phyloP scores from a whole-genome alignment of 2,888 invertebrate genomes.

The Brachynemurus nebulosus region DNA sequence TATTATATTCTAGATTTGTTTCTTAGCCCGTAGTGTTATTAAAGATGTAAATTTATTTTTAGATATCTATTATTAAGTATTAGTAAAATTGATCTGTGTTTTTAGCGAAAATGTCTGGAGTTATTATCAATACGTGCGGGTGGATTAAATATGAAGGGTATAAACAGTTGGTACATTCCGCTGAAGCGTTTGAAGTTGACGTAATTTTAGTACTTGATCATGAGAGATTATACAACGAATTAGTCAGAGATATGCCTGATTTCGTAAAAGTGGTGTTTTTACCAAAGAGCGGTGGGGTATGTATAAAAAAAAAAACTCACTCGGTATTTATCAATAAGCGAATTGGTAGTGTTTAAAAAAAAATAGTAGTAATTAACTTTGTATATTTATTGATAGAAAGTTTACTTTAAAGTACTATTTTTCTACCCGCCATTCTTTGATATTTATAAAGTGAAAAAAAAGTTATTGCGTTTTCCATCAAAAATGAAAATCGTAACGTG shows the following conservation, averaged over 20 bases:
- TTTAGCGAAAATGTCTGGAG: constrained; percentile 71
- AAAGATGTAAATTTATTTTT: not conserved
- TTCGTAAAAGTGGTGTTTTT: constrained; percentile 85
- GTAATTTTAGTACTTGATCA: constrained; percentile 92
- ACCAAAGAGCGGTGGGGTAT: constrained; percentile 93
- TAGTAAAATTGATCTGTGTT: constrained; percentile 10
- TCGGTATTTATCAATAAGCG: too few relatives aligned
- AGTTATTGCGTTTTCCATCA: too few relatives aligned
- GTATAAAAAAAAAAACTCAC: constrained; percentile 22
- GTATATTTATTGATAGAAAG: too few relatives aligned
- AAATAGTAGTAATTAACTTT: too few relatives aligned
- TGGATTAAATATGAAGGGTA: constrained; percentile 93
- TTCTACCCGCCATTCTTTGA: not conserved
- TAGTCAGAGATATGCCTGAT: constrained; percentile 83
- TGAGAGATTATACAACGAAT: constrained; percentile 87
- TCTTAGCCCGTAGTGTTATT: not conserved
- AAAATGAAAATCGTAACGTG: too few relatives aligned
- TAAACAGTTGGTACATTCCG: constrained; percentile 71
- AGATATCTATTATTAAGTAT: not conserved
- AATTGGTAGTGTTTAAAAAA: too few relatives aligned
- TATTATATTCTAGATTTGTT: not conserved
- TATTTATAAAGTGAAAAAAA: constrained; percentile 2
- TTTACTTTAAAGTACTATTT: not conserved
- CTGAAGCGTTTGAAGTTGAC: constrained; percentile 90
- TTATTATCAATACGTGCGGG: constrained; percentile 94